phyloP scores from a whole-genome alignment of 1,140 invertebrate species.

The Ceratitis capitata region DNA sequence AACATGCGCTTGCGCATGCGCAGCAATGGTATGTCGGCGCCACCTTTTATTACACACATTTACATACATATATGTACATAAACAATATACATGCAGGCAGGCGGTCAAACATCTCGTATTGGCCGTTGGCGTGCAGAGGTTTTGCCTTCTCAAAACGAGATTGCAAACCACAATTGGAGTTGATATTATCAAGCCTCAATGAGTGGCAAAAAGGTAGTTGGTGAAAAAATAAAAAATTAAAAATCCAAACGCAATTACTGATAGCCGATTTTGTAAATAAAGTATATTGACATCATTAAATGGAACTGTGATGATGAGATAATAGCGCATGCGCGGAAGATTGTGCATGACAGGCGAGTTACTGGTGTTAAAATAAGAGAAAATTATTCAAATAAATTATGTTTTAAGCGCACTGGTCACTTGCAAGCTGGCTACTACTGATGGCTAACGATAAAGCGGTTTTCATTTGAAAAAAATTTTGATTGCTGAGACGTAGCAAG shows the following conservation, averaged over 20 bases:
- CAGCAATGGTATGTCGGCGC: not conserved
- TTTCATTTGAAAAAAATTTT: too few species aligned
- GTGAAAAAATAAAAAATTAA: not conserved
- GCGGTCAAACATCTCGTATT: too few species aligned
- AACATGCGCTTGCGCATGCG: not conserved
- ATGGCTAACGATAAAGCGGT: too few species aligned
- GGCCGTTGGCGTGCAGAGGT: too few species aligned
- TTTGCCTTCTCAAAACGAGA: not conserved
- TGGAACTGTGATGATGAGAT: not conserved
- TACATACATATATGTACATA: too few species aligned
- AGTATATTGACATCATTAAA: constrained; percentile 18
- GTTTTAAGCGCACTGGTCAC: too few species aligned
- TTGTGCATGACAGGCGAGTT: not conserved
- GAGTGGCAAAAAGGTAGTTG: not conserved
- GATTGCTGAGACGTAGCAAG: too few species aligned
- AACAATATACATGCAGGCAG: too few species aligned
- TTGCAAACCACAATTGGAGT: not conserved
- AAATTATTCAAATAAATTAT: too few species aligned
- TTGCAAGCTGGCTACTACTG: too few species aligned
- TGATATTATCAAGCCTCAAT: constrained; percentile 17
- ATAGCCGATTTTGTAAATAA: not conserved
- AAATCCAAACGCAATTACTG: not conserved
- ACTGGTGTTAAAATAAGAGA: too few species aligned
- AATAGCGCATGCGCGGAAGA: not conserved
- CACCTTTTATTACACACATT: not conserved